phyloP scores from a whole-genome alignment of 1,140 invertebrate genomes.

The Centruroides vittatus region DNA sequence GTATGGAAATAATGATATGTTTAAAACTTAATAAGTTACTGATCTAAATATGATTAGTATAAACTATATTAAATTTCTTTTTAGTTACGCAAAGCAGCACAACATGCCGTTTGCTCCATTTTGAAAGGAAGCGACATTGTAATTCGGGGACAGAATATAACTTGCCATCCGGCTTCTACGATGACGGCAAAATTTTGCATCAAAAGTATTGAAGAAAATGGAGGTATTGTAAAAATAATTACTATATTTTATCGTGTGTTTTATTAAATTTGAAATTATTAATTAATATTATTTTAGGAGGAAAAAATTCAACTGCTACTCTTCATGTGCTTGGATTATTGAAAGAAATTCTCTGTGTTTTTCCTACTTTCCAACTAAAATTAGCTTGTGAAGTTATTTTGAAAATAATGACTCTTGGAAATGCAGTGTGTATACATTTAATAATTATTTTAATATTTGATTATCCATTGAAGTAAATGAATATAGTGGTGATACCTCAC shows the following conservation, averaged over 20 bases:
- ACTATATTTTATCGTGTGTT: too few relatives aligned
- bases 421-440: slow-evolving; percentile 23
- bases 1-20: too few relatives aligned
- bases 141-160: slow-evolving; percentile 12
- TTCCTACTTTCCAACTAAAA: slow-evolving; percentile 59
- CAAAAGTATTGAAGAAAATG: slow-evolving; percentile 43
- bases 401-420: slow-evolving; percentile 66
- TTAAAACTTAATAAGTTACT: too few relatives aligned
- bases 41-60: too few relatives aligned
- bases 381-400: slow-evolving; percentile 55
- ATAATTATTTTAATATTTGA: too few relatives aligned
- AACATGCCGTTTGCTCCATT: slow-evolving; percentile 57
- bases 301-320: too few relatives aligned
- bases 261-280: too few relatives aligned
- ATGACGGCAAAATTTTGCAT: slow-evolving; percentile 61
- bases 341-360: slow-evolving; percentile 54
- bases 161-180: slow-evolving; percentile 49
- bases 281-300: too few relatives aligned
- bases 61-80: too few relatives aligned
- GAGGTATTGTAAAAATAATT: slow-evolving; percentile 20
- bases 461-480: too few relatives aligned
- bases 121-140: slow-evolving; percentile 31
- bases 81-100: slow-evolving; percentile 67
- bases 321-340: slow-evolving; percentile 60
- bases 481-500: too few relatives aligned